Base-by-base conservation (phyloP, 2,888 invertebrate species). In the Ectobius pallidus region DNA sequence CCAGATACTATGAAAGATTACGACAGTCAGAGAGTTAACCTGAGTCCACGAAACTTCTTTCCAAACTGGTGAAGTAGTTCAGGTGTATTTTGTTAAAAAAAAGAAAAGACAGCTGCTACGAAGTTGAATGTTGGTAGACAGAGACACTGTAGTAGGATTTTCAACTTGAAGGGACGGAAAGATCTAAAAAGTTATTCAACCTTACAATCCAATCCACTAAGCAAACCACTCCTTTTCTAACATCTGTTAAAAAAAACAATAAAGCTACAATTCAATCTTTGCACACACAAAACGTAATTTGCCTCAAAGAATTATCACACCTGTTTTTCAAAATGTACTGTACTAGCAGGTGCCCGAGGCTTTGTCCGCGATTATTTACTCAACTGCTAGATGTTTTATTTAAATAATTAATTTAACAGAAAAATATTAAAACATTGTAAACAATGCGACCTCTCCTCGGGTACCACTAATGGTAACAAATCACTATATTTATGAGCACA, bases 31-130 rank as follows among this genome's bases (percentile, higher is more conserved):
- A 25, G 55, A 3, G 55, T 55, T 7, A 55, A 25, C 22, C 27
- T 3, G 1, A 30, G 58, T 58, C 16, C 22, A n/a, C 16, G 30
- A 44, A 44, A 20, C 63, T 65, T 39, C 25, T 65, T 65, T 44
- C 42, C 63, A 42, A 65, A 65, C 42, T 65, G 46, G 46, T 27
- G 27, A 46, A 65, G 46, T 25, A 65, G 65, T 44, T 65, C 20
- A 27, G 44, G 46, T n/a, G 65, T 27, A 30, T 27, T 25, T 20
- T 7, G 20, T 39, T 18, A 46, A 22, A 22, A 25, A 25, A 1
- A 30, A 30, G 58, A 14, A 32, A 16, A n/a, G 1, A n/a, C 22
- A 52, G 52, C 3, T 20, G 46, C 3, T 7, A n/a, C 20, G 52
- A 11, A 4, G 34, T 7, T 20, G 22, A 18, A 52, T 52, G 52